Base-by-base conservation (phyloP, 1,140 invertebrate genomes). In the Halictus rubicundus region DNA sequence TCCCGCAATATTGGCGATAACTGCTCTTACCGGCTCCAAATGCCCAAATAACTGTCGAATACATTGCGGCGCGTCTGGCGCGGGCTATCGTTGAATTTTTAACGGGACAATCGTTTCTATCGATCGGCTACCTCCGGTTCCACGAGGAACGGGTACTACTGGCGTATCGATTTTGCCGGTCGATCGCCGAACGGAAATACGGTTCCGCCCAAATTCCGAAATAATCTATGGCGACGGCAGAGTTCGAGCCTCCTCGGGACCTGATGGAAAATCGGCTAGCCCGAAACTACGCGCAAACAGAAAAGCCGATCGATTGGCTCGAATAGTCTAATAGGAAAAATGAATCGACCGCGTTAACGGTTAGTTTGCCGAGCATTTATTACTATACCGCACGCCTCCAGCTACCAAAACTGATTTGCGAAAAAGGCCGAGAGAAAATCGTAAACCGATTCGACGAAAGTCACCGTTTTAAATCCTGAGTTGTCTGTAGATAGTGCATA, bases 31-130 rank as follows among this genome's bases (percentile, higher is more conserved):
- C 60, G 69, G 68, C 19, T 79, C 49, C 49, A 46, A 79, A 79
- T 52, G 39, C 37, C 69, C 37, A 27, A 79, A 79, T 79, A 79
- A 79, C 69, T 66, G 77, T 79, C 77, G 77, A 57, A 80, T 65
- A 68, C 64, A 63, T 60, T 27, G 64, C 49, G 71, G 27, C 71
- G 63, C n/a, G 71, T 27, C 71, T 68, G 69, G 59, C 37, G 25
- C 52, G 21, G 42, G 59, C n/a, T 80, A 76, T 80, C 72, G 78
- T 76, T 80, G 78, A 75, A 80, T 80, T 80, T 80, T 80, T 80
- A 74, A 80, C 72, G 32, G 54, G 72, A 61, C 77, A 66, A 72
- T 76, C 72, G 68, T 80, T 80, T 63, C 46, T 65, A 80, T 75
- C 72, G 78, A 80, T 68, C 72, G 60, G 39, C 16, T 19, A 46